A percentile compares a stretch with the other conserved stretches of the same genome.
These are phyloP conservation scores for Trachelus iudaicus DNA, from an alignment of 2,888 invertebrate species.

Conservation along the genomic window DNA sequence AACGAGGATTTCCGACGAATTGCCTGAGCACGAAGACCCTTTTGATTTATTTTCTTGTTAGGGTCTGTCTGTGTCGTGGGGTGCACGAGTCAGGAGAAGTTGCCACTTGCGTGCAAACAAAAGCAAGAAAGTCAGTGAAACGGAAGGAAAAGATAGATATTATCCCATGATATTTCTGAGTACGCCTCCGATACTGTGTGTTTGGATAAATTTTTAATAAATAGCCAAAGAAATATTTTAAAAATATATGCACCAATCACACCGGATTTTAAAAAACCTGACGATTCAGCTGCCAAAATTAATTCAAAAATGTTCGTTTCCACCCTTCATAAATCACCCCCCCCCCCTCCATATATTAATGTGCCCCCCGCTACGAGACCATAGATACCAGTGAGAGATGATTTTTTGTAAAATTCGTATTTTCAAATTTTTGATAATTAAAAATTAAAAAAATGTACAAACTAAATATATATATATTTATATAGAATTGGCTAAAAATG, in stretches of 20 bases:
- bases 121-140: not conserved
- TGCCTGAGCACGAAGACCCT: not conserved
- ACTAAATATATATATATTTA: not conserved
- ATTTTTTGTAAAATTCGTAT: not conserved
- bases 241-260: not conserved
- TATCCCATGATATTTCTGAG: not conserved
- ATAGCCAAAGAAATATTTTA: too few relatives aligned
- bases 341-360: too few relatives aligned
- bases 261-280: not conserved
- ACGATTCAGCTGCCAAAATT: not conserved
- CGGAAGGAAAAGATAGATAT: not conserved
- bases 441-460: not conserved
- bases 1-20: not conserved
- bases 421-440: not conserved
- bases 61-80: not conserved
- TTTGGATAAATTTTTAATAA: not conserved
- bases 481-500: not conserved
- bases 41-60: not conserved
- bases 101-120: not conserved
- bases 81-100: not conserved
- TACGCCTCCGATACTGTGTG: not conserved
- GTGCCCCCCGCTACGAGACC: fast-evolving
- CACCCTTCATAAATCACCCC: not conserved
- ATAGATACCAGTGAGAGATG: not conserved
- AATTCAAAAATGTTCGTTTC: not conserved